Conservation (phyloP, 2,797 vertebrate species). For the Enteromius fasciolatus region DNA sequence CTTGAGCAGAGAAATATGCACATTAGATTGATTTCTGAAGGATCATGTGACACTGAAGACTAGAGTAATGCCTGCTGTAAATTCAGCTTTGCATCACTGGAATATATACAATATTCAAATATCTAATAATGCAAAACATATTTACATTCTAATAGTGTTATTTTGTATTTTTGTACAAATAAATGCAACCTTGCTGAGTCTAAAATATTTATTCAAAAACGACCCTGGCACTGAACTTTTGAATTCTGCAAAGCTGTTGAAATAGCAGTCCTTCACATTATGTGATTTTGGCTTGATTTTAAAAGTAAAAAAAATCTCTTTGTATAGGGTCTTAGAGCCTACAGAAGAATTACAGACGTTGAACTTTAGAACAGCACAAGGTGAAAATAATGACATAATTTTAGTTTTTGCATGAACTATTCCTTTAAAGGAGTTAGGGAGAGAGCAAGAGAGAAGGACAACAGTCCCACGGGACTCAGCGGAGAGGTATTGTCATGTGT, state of each 20-base stretch:
- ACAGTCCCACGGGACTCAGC: conserved; percentile 57
- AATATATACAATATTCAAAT: not conserved
- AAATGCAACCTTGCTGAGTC: not conserved
- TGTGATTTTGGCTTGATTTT: no score
- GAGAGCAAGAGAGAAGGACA: conserved; percentile 54
- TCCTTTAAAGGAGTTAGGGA: conserved; percentile 48
- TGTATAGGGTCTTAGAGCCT: no score
- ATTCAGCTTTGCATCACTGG: not conserved
- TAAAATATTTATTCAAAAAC: not conserved
- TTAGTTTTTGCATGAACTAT: not conserved
- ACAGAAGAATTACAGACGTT: not conserved
- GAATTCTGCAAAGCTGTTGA: not conserved
- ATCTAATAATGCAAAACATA: not conserved
- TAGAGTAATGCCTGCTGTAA: not conserved
- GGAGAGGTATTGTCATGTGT: conserved; percentile 77
- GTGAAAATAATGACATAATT: not conserved
- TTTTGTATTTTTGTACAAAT: not conserved
- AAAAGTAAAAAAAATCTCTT: no score
- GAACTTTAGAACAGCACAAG: not conserved
- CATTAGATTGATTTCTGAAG: not conserved
- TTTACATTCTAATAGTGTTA: not conserved
- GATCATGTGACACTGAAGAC: not conserved
- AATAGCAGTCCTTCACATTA: no score
- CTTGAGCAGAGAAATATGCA: not conserved
- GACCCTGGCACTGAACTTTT: not conserved